Conservation (phyloP, 2,797 vertebrate species). For the Hirundo rustica region DNA sequence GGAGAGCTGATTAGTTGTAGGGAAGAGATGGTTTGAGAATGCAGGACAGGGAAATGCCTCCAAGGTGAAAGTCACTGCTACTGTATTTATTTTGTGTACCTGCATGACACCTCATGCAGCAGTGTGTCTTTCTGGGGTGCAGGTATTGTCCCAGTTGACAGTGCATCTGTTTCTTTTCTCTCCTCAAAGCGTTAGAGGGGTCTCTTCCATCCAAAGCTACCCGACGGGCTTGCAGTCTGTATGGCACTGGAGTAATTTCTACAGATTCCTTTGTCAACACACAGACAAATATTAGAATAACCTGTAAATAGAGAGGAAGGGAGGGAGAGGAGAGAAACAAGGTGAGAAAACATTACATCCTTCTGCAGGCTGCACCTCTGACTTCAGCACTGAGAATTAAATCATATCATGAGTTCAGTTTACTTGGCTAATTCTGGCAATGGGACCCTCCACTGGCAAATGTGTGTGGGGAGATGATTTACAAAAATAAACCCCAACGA, state of each 20-base stretch:
- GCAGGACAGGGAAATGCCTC: background rate
- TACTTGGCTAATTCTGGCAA: background rate
- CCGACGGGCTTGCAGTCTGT: background rate
- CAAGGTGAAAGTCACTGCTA: background rate
- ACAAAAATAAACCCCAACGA: background rate
- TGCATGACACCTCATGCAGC: conserved; percentile 69
- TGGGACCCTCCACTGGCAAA: background rate
- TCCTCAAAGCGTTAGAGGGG: background rate
- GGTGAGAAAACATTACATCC: background rate
- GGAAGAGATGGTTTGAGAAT: background rate
- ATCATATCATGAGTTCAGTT: background rate
- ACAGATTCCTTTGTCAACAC: conserved; percentile 13
- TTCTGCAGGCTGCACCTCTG: background rate
- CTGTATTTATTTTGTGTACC: conserved; percentile 19
- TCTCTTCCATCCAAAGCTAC: background rate
- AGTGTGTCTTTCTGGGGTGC: conserved; percentile 60
- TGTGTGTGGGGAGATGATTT: background rate
- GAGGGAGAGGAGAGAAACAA: background rate
- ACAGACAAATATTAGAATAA: conserved; percentile 41
- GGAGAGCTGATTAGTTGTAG: background rate
- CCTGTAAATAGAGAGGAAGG: conserved; percentile 7
- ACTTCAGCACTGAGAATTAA: background rate
- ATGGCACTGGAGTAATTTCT: background rate
- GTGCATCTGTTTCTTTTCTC: background rate
- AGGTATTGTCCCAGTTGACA: conserved; percentile 55